A percentile compares a stretch with the other conserved stretches of the same genome.
phyloP scores from a whole-genome alignment of 2,797 vertebrate species.

The Sebastes wilsoni region DNA sequence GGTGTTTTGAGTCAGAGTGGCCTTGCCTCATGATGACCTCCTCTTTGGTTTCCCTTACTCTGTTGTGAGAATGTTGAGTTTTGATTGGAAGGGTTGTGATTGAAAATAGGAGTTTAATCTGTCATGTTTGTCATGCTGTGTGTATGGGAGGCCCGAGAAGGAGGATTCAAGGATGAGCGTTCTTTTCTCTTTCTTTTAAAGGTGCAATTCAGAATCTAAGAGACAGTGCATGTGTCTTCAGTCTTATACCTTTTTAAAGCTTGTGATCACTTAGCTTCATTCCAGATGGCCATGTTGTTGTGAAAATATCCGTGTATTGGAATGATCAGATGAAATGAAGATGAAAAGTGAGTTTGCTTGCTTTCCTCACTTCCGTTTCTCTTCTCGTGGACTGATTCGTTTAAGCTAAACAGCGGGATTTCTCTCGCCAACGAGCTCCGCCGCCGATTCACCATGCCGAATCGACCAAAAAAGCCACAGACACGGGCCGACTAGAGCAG shows the following conservation, averaged over 20 bases:
- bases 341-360: too few relatives aligned
- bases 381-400: too few relatives aligned
- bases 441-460: accelerated
- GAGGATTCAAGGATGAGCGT: slow-evolving; percentile 30
- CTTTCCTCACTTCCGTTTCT: too few relatives aligned
- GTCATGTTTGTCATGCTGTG: slow-evolving; percentile 7
- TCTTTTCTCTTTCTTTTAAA: background rate
- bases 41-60: background rate
- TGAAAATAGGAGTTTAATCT: slow-evolving; percentile 6
- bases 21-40: background rate
- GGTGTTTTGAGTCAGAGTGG: background rate
- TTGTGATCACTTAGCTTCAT: background rate
- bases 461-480: accelerated
- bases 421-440: too few relatives aligned
- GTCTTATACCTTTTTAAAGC: background rate
- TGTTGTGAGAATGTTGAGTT: background rate
- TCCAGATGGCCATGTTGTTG: too few relatives aligned
- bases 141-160: slow-evolving; percentile 44
- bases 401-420: too few relatives aligned
- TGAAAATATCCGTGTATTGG: too few relatives aligned
- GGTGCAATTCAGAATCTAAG: slow-evolving; percentile 3
- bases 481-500: too few relatives aligned
- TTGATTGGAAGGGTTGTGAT: slow-evolving; percentile 22
- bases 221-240: background rate
- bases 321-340: too few relatives aligned